phyloP scores from a whole-genome alignment of 2,113 vertebrate genomes.

The Bambusicola thoracicus region DNA sequence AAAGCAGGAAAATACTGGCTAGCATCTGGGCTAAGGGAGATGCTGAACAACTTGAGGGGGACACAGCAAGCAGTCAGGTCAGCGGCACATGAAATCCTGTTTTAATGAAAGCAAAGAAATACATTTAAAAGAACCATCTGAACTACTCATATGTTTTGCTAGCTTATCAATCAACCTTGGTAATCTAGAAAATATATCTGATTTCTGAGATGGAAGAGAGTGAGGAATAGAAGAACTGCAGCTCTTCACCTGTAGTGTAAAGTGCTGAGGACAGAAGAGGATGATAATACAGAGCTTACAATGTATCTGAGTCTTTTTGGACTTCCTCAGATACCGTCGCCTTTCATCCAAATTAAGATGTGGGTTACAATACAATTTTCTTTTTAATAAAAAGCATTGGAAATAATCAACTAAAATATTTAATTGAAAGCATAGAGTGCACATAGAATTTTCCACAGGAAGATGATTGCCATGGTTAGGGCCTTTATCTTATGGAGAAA shows the following conservation, averaged over 20 bases:
- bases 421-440: neutral
- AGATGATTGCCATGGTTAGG: neutral
- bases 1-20: neutral
- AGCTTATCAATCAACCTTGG: neutral
- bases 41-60: neutral
- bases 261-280: neutral
- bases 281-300: neutral
- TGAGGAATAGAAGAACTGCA: neutral
- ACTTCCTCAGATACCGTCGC: neutral
- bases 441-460: neutral
- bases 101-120: neutral
- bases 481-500: neutral
- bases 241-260: neutral
- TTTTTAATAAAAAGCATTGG: neutral
- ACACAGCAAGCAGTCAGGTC: neutral
- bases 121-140: neutral
- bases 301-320: neutral
- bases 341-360: neutral
- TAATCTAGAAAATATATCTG: neutral
- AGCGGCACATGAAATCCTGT: neutral
- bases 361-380: neutral
- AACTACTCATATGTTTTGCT: fast-evolving
- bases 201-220: neutral
- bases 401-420: neutral
- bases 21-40: neutral